Evolutionary conservation across 2,888 invertebrate species (phyloP), one percentile per base, ranked within the genome.

Genomic region (Tricholauxania praeusta): DNA sequence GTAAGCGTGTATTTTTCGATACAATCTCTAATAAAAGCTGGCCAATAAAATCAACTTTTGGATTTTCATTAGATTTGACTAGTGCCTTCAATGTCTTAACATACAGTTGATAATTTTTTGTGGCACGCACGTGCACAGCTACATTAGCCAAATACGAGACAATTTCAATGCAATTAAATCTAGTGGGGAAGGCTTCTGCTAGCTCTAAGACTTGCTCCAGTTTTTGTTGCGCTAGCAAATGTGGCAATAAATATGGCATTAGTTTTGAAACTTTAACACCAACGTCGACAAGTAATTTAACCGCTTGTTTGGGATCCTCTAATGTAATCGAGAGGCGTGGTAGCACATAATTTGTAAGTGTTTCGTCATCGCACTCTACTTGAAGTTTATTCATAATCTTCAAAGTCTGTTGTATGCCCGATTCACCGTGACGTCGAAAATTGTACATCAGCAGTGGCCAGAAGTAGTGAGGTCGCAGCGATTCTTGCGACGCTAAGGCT

Each of bases 361-460:
- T 92, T 12, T 90, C 90, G 75, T 88, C 87, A 80, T 92, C 91
- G 0, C 90, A 89, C 22, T 86, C 86, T 0, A 92, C 89, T 0
- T 89, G 86, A 82, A 91, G 87, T 2, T 86, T 79, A 0, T 88
- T 78, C 91, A 92, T 92, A 48, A 88, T 88, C 63, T 87, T 79
- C 1, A 93, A 78, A 0, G 89, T 86, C 49, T 88, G 88, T 78
- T 91, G 87, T 75, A 92, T 85, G 0, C 87, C 88, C 0, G 72
- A 75, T 74, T 92, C 91, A 0, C 91, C 91, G 71, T 88, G 86
- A 28, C 83, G 85, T 64, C 87, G 88, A 0, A 89, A 88, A 12
- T 86, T 87, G 2, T 89, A 86, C 22, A 91, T 66, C 62, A 93
- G 74, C 67, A 92, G 83, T 0, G 92, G 92, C 92, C 92, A 92